Evolutionary conservation across 2,113 vertebrate genomes (phyloP).

Genomic region (Aldabrachelys gigantea): DNA sequence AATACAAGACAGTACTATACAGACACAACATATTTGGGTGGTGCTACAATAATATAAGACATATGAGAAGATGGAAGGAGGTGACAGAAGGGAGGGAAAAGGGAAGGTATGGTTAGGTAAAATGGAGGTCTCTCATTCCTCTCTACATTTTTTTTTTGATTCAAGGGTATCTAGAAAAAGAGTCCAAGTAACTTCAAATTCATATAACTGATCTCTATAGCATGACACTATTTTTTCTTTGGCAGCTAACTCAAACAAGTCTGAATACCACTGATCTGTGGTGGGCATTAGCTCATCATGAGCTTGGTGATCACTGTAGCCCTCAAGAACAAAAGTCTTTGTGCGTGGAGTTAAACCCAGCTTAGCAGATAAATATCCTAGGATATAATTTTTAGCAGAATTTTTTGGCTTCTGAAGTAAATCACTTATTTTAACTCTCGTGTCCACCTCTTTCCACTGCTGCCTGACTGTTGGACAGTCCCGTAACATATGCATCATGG

Average conservation of each 20-base stretch:
- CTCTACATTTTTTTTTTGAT: neutral
- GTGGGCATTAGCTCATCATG: neutral
- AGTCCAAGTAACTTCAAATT: neutral
- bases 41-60: neutral
- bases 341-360: neutral
- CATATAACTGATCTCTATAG: neutral
- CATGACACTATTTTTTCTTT: neutral
- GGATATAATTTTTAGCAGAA: neutral
- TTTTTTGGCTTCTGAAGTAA: neutral
- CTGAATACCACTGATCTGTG: neutral
- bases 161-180: neutral
- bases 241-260: neutral
- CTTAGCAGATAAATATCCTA: neutral
- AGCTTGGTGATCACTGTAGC: rapidly evolving
- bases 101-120: neutral
- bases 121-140: neutral
- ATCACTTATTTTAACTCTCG: neutral
- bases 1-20: neutral
- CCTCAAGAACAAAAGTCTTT: rapidly evolving
- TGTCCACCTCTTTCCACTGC: neutral
- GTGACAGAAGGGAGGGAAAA: neutral
- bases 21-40: neutral
- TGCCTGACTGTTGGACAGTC: neutral
- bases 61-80: neutral
- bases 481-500: neutral